Conservation (phyloP, 2,888 invertebrate genomes). For the Parnassius apollo region DNA sequence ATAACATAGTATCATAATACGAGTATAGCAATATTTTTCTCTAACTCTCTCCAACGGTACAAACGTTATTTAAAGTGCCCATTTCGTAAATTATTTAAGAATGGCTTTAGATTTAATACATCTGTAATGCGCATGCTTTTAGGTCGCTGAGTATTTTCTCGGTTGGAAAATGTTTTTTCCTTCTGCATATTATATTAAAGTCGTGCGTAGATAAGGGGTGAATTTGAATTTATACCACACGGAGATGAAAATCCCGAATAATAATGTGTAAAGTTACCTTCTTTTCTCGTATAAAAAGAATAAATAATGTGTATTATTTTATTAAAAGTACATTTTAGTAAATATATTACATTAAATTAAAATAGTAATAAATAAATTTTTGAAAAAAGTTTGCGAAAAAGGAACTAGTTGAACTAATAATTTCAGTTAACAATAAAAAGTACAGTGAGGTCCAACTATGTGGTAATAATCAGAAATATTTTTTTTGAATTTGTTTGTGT, state of each 20-base stretch:
- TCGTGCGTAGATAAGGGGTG: conserved; percentile 5
- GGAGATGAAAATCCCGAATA: neutral
- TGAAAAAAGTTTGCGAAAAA: too few relatives aligned
- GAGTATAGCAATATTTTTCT: neutral
- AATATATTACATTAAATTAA: too few relatives aligned
- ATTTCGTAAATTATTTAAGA: conserved; percentile 22
- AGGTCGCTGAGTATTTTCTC: conserved; percentile 8
- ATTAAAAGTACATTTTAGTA: too few relatives aligned
- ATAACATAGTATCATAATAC: too few relatives aligned
- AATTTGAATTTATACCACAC: neutral
- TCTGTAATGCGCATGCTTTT: conserved; percentile 17
- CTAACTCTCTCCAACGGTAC: conserved; percentile 15
- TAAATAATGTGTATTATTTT: too few relatives aligned
- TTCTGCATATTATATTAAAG: conserved; percentile 12
- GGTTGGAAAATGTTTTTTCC: conserved; percentile 6
- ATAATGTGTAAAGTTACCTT: neutral
- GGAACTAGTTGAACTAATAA: too few relatives aligned
- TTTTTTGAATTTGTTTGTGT: too few relatives aligned
- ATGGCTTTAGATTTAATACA: conserved; percentile 20
- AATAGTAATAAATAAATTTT: too few relatives aligned
- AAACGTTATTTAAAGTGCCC: conserved; percentile 9
- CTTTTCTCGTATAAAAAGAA: too few relatives aligned
- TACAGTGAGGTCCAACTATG: too few relatives aligned
- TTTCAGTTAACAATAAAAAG: too few relatives aligned
- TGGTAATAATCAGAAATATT: too few relatives aligned